Base-by-base conservation (phyloP, 30 jellyfish, hydroid and myxozoan species). In the Chrysaora quinquecirrha region DNA sequence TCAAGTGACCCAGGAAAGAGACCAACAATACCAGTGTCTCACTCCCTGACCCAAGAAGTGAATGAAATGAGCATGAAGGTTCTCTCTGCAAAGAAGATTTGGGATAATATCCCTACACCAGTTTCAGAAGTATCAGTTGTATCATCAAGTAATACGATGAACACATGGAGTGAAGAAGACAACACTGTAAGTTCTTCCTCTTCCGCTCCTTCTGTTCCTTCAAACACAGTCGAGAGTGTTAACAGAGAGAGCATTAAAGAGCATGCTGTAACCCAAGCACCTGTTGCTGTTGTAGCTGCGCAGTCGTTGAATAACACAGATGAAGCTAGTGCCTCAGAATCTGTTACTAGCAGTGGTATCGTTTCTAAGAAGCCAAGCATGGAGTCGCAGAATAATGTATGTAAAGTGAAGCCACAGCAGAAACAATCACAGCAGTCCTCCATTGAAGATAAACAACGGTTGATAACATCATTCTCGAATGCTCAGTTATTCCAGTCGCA, bases 1-100 rank as follows among this genome's bases (percentile, higher is more conserved):
- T 93, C 98, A 3, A 93, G 98, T 82, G 98, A 93, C 72, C 98
- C 98, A 24, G 98, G 98, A 24, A 87, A 83, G 34, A 89, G 87
- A 23, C 91, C 96, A 1, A 69, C 78, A 14, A 46, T 65, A 52
- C 34, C 89, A 0, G 87, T 50, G n/a, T 95, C 95, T 0, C 79
- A 70, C 63, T 66, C 89, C 18, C 79, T 93, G 90, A 77, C 96
- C 25, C 98, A 93, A 60, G 98, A 93, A 46, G 85, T 86, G 54
- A 91, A 43, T 34, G 97, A 93, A 25, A 75, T 93, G 90, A 93
- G 95, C 75, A 71, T 34, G 88, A 81, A 84, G 46, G 88, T 93
- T n/a, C 87, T 85, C 12, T 68, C 89, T 25, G 82, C 96, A 23
- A 86, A 82, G 68, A 65, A 38, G 43, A 68, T 84, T 0, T 93